A percentile compares a stretch with the other conserved stretches of the same genome.
Conservation (phyloP, 2,113 vertebrate genomes). For the Rhea americana region DNA sequence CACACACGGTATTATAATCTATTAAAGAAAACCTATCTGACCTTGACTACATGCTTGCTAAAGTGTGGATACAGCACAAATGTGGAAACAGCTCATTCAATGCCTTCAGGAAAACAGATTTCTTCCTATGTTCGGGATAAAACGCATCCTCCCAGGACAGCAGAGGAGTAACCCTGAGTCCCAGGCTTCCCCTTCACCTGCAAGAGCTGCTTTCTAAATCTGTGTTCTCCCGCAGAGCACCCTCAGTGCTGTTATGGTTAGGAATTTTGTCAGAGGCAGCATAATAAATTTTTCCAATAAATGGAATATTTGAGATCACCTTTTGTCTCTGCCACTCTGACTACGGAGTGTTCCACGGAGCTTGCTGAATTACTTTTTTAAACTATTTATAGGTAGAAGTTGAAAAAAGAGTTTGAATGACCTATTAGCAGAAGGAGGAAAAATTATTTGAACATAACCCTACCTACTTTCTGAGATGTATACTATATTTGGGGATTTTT, state of each 20-base stretch:
- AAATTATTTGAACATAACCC: not conserved
- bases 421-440: not conserved
- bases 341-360: not conserved
- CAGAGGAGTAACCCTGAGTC: not conserved
- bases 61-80: not conserved
- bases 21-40: slow-evolving; percentile 26
- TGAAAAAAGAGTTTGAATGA: not conserved
- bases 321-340: not conserved
- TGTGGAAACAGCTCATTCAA: not conserved
- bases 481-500: not conserved
- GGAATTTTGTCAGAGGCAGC: not conserved
- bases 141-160: not conserved
- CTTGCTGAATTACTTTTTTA: not conserved
- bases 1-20: not conserved
- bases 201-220: not conserved
- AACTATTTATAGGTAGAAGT: not conserved
- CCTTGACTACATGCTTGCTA: not conserved
- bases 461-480: not conserved
- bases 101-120: not conserved
- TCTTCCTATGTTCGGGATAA: not conserved
- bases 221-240: not conserved
- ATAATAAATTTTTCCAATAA: slow-evolving; percentile 22
- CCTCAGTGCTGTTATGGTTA: not conserved
- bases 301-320: not conserved
- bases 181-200: not conserved